Evolutionary conservation across 2,113 vertebrate genomes (phyloP), one percentile per base, ranked within the genome.

Genomic region (Leucoraja erinaceus): DNA sequence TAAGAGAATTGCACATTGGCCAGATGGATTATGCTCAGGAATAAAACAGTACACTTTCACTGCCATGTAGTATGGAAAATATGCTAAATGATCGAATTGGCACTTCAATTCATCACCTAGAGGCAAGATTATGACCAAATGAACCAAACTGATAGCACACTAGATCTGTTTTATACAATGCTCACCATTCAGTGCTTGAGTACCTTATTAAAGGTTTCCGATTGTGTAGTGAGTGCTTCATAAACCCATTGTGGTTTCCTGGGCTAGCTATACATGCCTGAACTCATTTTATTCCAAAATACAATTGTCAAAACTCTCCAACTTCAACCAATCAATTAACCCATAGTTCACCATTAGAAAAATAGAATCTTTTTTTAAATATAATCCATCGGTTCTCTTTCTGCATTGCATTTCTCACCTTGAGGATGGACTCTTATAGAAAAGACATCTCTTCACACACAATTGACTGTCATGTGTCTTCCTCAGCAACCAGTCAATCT

Each of bases 321-420:
- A 61, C 54, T 84, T 38, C 81, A 86, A n/a, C n/a, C 4, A 84
- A 84, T 84, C 81, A 84, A 59, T 84, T 61, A 84, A 61, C 25
- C 70, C 18, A 59, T 84, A 12, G 25, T 22, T 84, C 81, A 84
- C 12, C 9, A 10, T 84, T 28, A 84, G 22, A 61, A 84, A 83
- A 84, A 61, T 84, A 14, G 28, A 84, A 14, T 61, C 7, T n/a
- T 20, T 59, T 4, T n/a, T 59, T 8, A 25, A 25, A 61, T 11
- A 61, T 61, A 61, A 11, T 63, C 16, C 12, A 61, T n/a, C 10
- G 18, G 11, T 59, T 86, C 12, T 14, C 56, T 84, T 59, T 63
- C 28, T 28, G 3, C 28, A 28, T 54, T 84, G 81, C 25, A 63
- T 14, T 63, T 86, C 56, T 63, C n/a, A 11, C 11, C 6, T 63